A percentile compares a stretch with the other conserved stretches of the same genome.
phyloP scores from a whole-genome alignment of 2,113 vertebrate genomes.

The Lepus timidus region DNA sequence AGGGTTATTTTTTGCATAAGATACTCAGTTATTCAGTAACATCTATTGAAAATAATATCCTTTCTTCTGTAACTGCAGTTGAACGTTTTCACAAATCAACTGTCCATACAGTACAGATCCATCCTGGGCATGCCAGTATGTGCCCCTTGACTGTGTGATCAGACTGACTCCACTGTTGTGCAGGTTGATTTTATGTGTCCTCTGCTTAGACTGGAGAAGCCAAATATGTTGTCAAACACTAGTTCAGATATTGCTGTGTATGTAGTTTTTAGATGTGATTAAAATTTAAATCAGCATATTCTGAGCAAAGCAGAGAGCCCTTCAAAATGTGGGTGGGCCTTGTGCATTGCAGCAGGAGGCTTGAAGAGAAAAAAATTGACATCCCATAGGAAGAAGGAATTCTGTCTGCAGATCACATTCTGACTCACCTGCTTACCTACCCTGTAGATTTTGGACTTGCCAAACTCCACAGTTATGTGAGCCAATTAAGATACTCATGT shows the following conservation, averaged over 20 bases:
- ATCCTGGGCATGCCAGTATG: not conserved
- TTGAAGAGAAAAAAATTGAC: too few relatives aligned
- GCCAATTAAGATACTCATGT: not conserved
- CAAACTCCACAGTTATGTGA: not conserved
- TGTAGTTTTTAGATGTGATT: not conserved
- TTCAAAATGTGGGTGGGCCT: too few relatives aligned
- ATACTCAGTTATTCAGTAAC: not conserved
- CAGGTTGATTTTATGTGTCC: not conserved
- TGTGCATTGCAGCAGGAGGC: too few relatives aligned
- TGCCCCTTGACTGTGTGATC: not conserved
- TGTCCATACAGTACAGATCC: not conserved
- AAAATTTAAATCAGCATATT: not conserved
- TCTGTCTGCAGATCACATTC: too few relatives aligned
- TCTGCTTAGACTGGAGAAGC: not conserved
- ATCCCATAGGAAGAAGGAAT: too few relatives aligned
- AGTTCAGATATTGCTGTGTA: not conserved
- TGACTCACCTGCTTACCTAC: not conserved
- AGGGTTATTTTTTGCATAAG: not conserved
- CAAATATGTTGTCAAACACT: not conserved
- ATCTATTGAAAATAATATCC: not conserved
- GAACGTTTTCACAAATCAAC: not conserved
- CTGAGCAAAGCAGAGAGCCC: not conserved
- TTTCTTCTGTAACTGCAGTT: not conserved
- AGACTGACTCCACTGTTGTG: not conserved
- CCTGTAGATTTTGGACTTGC: not conserved